Percentiles rank a stretch among this genome's conserved stretches.
phyloP scores from a whole-genome alignment of 1,140 invertebrate genomes.

The Cephus cinctus region DNA sequence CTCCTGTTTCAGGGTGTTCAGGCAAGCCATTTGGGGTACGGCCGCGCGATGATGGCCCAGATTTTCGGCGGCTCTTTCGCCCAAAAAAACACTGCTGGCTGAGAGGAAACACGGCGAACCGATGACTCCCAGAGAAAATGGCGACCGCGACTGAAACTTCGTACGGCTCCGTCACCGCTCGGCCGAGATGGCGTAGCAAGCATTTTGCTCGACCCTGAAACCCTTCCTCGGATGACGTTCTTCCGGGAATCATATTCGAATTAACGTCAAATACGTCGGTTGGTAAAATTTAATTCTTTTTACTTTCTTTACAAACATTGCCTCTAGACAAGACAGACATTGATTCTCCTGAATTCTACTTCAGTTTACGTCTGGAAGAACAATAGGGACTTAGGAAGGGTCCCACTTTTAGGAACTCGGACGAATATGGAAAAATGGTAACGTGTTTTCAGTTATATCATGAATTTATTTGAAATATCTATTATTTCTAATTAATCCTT shows the following conservation, averaged over 20 bases:
- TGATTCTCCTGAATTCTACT: no score
- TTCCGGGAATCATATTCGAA: no score
- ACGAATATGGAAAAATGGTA: no score
- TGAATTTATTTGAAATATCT: conserved; percentile 52
- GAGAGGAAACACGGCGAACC: conserved; percentile 31
- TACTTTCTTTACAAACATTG: no score
- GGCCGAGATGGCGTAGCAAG: conserved; percentile 4
- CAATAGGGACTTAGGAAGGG: no score
- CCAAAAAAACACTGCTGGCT: conserved; percentile 22
- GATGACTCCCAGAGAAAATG: conserved; percentile 42
- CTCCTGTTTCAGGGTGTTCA: conserved; percentile 96
- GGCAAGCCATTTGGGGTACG: conserved; percentile 84
- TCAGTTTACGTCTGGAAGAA: no score
- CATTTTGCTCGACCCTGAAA: background rate
- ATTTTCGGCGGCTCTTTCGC: conserved; percentile 2
- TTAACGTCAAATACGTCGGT: no score
- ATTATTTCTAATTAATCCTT: conserved; percentile 44
- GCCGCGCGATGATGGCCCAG: conserved; percentile 12
- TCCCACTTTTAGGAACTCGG: no score
- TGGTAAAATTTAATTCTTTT: no score
- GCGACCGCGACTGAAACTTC: conserved; percentile 35
- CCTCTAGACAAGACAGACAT: no score
- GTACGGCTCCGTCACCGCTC: conserved; percentile 20
- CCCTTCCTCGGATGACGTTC: background rate
- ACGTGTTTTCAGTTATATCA: conserved; percentile 40